Evolutionary conservation across 2,113 vertebrate species (phyloP), one percentile per base, ranked within the genome.

Genomic region (Gymnorhina tibicen): DNA sequence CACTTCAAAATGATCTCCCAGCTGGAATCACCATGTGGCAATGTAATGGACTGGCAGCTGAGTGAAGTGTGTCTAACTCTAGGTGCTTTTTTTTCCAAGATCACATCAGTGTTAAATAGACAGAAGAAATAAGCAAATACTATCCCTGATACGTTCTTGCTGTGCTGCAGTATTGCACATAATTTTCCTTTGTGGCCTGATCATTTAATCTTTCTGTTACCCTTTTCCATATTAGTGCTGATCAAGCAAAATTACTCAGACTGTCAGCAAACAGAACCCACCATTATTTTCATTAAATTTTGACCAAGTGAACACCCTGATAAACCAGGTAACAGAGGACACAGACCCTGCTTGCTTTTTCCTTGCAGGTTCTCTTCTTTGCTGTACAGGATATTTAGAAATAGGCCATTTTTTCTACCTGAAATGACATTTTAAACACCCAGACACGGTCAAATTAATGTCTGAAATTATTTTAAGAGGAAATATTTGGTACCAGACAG

Each of bases 251-350:
- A 82, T 13, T 41, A 89, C 63, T 83, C 39, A 89, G 72, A 56
- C 60, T 93, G 72, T 60, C 77, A 95, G 84, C 16, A 55, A 95
- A 70, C 92, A 91, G 91, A 96, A 96, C 33, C 23, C 47, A 94
- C 22, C 13, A 42, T 95, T 95, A 95, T 96, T 97, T 97, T 95
- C 62, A 76, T 92, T 87, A 95, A 82, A 80, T 93, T 96, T 83
- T 94, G 70, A 66, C 78, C 55, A 92, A 81, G 37, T 79, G 35
- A 92, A 89, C 50, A 82, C 88, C 76, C 96, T 96, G 89, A 97
- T 97, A 92, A 97, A 95, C 27, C n/a, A 60, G 58, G 42, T 95
- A 95, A 85, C 32, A 35, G 56, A 94, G 77, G 83, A 82, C 27
- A 70, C 16, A 72, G 46, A 46, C 79, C 35, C 69, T 95, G 53